phyloP scores from a whole-genome alignment of 2,888 invertebrate species.

The Aplocera efformata region DNA sequence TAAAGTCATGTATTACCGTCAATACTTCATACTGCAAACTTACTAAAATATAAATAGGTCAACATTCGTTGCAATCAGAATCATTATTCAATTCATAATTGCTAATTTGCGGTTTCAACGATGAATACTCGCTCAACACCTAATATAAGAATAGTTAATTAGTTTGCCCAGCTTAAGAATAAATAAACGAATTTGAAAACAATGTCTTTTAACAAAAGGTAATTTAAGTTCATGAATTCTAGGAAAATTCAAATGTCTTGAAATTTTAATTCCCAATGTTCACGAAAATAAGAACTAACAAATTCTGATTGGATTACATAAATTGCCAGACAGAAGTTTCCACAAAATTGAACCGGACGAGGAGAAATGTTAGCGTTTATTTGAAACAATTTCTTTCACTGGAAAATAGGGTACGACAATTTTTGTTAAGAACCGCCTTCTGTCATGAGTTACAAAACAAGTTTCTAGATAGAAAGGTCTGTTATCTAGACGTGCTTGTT shows the following conservation, averaged over 20 bases:
- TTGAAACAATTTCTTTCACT: conserved; percentile 29
- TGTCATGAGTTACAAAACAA: conserved; percentile 9
- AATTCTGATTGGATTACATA: conserved; percentile 33
- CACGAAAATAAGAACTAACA: conserved; percentile 25
- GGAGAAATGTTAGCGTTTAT: conserved; percentile 35
- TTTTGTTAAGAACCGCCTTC: conserved; percentile 20
- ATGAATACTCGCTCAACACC: not conserved
- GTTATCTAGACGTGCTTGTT: conserved; percentile 17
- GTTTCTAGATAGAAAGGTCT: not conserved
- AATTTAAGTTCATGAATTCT: conserved; percentile 1
- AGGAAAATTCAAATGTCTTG: conserved; percentile 13
- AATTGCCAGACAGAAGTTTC: conserved; percentile 31
- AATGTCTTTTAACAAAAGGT: not conserved
- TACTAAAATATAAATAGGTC: not conserved
- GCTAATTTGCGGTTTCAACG: too few relatives aligned
- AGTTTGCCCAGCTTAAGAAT: not conserved
- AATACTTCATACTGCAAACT: not conserved
- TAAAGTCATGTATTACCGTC: conserved; percentile 1
- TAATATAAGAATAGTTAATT: not conserved
- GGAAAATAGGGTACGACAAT: conserved; percentile 20
- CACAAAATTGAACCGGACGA: conserved; percentile 32
- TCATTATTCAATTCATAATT: too few relatives aligned
- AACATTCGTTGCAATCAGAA: too few relatives aligned
- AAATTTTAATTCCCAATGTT: conserved; percentile 15
- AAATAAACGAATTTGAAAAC: not conserved